Evolutionary conservation across 2,888 invertebrate species (phyloP).

Genomic region (Chloromyia formosa): DNA sequence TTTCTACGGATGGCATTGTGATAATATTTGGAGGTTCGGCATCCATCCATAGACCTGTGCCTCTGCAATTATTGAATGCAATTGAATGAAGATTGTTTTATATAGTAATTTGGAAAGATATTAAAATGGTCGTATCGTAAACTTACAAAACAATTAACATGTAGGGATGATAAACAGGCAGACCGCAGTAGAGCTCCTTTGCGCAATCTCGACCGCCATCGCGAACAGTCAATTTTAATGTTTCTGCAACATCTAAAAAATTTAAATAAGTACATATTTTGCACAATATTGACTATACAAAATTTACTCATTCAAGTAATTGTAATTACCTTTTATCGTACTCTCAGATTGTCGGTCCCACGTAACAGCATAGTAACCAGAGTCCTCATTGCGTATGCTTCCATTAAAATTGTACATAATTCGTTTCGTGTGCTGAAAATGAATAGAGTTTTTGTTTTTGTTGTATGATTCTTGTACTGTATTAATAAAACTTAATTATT

Average conservation of each 20-base stretch:
- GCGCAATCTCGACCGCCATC: slow-evolving; percentile 61
- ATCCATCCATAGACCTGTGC: slow-evolving; percentile 60
- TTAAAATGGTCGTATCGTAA: too few relatives aligned
- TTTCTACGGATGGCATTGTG: slow-evolving; percentile 52
- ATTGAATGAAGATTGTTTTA: too few relatives aligned
- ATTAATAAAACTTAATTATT: slow-evolving; percentile 9
- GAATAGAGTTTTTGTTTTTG: too few relatives aligned
- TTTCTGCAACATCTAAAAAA: slow-evolving; percentile 21
- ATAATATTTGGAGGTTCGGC: slow-evolving; percentile 57
- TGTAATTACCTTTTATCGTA: slow-evolving; percentile 54
- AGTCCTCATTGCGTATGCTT: slow-evolving; percentile 61
- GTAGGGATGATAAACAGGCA: slow-evolving; percentile 66
- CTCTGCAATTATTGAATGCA: slow-evolving; percentile 53
- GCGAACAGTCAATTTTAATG: slow-evolving; percentile 49
- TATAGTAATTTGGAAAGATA: too few relatives aligned
- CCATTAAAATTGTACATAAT: slow-evolving; percentile 62
- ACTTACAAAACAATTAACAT: slow-evolving; percentile 55
- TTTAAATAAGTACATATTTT: too few relatives aligned
- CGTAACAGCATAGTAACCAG: slow-evolving; percentile 65
- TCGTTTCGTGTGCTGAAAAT: too few relatives aligned
- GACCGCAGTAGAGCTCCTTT: slow-evolving; percentile 64
- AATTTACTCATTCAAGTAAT: too few relatives aligned
- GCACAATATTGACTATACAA: too few relatives aligned
- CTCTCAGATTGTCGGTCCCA: slow-evolving; percentile 62
- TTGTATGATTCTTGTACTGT: too few relatives aligned